Evolutionary conservation across 2,113 vertebrate genomes (phyloP).

Genomic region (Laticauda colubrina): DNA sequence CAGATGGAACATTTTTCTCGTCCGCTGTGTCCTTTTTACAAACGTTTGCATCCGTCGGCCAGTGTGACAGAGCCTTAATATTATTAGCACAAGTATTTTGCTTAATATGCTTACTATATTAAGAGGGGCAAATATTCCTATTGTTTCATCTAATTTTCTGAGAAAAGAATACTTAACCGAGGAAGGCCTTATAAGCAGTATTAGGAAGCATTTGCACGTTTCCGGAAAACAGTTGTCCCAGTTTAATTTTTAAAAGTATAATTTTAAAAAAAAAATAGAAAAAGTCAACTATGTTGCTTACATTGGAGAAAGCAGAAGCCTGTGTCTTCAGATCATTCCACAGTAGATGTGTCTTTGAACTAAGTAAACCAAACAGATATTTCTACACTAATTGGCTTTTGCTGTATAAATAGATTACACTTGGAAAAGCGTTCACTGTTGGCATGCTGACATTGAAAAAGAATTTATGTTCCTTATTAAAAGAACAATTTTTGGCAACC

Average conservation of each 20-base stretch:
- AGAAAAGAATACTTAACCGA: background rate
- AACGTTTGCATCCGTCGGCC: no score
- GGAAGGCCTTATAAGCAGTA: background rate
- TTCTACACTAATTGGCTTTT: constrained; percentile 19
- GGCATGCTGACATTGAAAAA: constrained; percentile 4
- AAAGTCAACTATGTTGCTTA: background rate
- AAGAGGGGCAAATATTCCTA: background rate
- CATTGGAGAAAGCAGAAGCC: background rate
- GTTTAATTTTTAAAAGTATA: background rate
- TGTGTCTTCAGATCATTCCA: background rate
- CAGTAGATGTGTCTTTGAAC: background rate
- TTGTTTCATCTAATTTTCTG: background rate
- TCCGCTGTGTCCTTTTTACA: no score
- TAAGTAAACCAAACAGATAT: constrained; percentile 24
- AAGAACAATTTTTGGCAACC: constrained; percentile 1
- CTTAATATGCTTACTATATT: background rate
- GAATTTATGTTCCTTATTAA: constrained; percentile 12
- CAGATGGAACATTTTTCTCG: no score
- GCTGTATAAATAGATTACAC: background rate
- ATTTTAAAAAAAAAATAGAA: background rate
- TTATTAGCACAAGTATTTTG: background rate
- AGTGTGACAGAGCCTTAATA: no score
- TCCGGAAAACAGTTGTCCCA: background rate
- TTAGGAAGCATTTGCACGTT: background rate
- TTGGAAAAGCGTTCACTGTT: background rate